phyloP scores from a whole-genome alignment of 2,797 vertebrate genomes.

The Esox masquinongy region DNA sequence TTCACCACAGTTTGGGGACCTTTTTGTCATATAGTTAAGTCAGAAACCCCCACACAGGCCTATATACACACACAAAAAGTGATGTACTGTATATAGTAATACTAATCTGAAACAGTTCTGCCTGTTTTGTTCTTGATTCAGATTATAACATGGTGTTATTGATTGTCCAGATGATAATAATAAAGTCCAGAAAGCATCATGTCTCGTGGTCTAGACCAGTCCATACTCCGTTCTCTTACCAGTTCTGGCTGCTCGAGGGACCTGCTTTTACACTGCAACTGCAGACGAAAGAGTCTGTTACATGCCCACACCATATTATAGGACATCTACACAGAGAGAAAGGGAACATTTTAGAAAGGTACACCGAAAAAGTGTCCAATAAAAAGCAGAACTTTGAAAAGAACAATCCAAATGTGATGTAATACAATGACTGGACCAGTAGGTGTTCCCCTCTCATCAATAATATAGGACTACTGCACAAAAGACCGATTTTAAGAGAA shows the following conservation, averaged over 20 bases:
- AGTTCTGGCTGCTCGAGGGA: conserved; percentile 49
- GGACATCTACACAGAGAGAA: conserved; percentile 46
- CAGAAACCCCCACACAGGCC: too few species aligned
- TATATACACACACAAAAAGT: too few species aligned
- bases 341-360: not conserved
- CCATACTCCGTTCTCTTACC: conserved; percentile 38
- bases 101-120: not conserved
- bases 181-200: not conserved
- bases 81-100: not conserved
- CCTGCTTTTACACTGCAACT: conserved; percentile 53
- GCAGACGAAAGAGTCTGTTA: conserved; percentile 50
- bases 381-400: not conserved
- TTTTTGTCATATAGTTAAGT: too few species aligned
- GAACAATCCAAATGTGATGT: not conserved
- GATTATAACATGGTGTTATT: not conserved
- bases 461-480: not conserved
- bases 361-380: not conserved
- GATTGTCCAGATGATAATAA: not conserved
- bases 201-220: not conserved
- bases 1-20: too few species aligned
- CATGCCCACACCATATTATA: conserved; percentile 62
- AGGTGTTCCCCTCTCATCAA: not conserved
- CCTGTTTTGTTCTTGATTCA: not conserved
- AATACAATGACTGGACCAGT: not conserved
- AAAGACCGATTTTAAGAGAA: not conserved